Base-by-base conservation (phyloP, 2,888 invertebrate species). In the Agrochola macilenta region DNA sequence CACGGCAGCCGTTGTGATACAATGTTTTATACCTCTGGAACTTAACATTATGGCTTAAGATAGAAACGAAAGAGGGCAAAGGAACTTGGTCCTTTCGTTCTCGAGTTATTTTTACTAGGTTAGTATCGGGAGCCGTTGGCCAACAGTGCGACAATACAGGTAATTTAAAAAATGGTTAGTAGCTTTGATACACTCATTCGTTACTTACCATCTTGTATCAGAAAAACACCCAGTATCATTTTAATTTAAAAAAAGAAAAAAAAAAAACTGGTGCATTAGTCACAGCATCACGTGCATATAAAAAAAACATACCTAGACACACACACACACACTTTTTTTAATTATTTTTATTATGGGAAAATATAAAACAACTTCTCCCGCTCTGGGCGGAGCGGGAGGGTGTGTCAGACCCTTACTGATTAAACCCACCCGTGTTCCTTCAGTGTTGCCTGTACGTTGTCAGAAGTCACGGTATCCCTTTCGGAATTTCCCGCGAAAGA, bases 1-100 rank as follows among this genome's bases (percentile, higher is more conserved):
- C 92, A 93, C 92, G 89, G 91, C 89, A 91, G 90, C 91, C 92
- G 90, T 93, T 90, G 91, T 90, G 91, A 93, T 94, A 93, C 93
- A 90, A 91, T 91, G 91, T 91, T 93, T 93, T 93, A 90, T 94
- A 91, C 91, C 90, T 92, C 92, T 91, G 86, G 90, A 91, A 92
- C 86, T 85, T 86, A 84, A 75, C 73, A 57, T 49, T 77, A n/a
- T 83, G 90, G 89, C 74, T 9, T 78, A 92, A 88, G 78, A 74
- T 26, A 92, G 9, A 81, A 90, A 76, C 63, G 64, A 26, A 46
- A 65, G 66, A 26, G 46, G 23, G 7, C 23, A 58, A 43, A 39
- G 20, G 17, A 23, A 20, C 3, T 49, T 7, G 14, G 5, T 74
- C 0, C 0, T 14, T 17, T 52, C n/a, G 2, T 17, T 26, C 26